These are phyloP conservation scores for Dolichoris vasculosae DNA, from an alignment of 1,140 invertebrate genomes.

Conservation along the genomic window DNA sequence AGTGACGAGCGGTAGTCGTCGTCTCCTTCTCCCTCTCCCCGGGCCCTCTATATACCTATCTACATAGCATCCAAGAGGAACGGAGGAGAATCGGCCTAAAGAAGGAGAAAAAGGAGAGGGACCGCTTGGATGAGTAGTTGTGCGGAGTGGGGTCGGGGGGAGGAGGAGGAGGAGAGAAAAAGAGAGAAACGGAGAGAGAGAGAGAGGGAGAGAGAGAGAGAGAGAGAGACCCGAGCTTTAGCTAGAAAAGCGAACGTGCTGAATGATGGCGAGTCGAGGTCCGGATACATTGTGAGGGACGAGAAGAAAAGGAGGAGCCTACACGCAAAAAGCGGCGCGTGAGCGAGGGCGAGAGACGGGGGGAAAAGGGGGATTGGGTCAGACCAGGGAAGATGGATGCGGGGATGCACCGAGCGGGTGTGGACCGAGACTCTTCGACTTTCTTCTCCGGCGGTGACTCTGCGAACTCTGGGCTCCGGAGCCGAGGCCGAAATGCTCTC, in stretches of 20 bases:
- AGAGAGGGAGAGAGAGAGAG: neutral
- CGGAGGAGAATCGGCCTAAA: conserved; percentile 17
- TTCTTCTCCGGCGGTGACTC: neutral
- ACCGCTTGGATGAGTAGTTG: neutral
- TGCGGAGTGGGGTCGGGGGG: neutral
- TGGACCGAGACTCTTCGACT: neutral
- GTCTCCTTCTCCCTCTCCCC: neutral
- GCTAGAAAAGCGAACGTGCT: conserved; percentile 44
- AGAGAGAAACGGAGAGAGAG: neutral
- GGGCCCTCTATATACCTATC: neutral
- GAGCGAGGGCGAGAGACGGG: neutral
- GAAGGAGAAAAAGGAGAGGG: conserved; percentile 46
- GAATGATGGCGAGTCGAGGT: neutral
- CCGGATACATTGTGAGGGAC: conserved; percentile 6
- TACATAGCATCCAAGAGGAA: neutral
- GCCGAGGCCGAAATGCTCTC: neutral
- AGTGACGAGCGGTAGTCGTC: conserved; percentile 6
- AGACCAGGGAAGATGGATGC: neutral
- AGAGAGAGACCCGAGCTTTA: conserved; percentile 5
- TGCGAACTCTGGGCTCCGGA: neutral
- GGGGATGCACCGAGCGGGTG: neutral
- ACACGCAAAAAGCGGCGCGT: neutral
- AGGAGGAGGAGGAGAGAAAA: neutral
- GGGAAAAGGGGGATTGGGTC: neutral
- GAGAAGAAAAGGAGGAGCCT: conserved; percentile 6